phyloP scores from a whole-genome alignment of 2,888 invertebrate genomes.

The Platypus cylindrus region DNA sequence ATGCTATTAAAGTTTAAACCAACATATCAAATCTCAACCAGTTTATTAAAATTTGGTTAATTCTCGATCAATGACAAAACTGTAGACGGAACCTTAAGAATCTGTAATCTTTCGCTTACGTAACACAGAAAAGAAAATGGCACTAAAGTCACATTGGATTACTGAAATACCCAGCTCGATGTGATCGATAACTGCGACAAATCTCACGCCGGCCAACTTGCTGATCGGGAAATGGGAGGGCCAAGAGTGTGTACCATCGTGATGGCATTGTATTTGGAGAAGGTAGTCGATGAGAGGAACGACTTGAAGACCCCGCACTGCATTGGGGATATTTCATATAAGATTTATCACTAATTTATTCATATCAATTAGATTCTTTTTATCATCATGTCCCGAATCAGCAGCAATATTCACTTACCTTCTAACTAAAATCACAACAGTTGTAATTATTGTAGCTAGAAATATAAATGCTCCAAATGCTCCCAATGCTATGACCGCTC shows the following conservation, averaged over 20 bases:
- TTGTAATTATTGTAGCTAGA: conserved; percentile 77
- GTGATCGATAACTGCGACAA: conserved; percentile 58
- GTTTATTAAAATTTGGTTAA: no score
- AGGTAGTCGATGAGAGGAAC: conserved; percentile 38
- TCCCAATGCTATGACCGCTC: conserved; percentile 78
- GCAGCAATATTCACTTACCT: conserved; percentile 47
- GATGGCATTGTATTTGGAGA: conserved; percentile 54
- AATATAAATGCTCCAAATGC: conserved; percentile 87
- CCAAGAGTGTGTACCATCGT: conserved; percentile 81
- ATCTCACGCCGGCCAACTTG: conserved; percentile 79
- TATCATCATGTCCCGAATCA: not conserved
- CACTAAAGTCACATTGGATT: conserved; percentile 51
- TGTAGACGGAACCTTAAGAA: no score
- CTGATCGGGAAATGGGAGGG: conserved; percentile 86
- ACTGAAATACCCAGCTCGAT: conserved; percentile 80
- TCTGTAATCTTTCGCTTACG: conserved; percentile 11
- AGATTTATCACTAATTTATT: no score
- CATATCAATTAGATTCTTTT: no score
- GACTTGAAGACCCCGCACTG: conserved; percentile 35
- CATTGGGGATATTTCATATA: conserved; percentile 12
- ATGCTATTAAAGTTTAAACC: no score
- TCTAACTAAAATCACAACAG: conserved; percentile 74
- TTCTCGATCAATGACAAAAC: no score
- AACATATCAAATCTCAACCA: no score
- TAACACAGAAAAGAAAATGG: conserved; percentile 31